Evolutionary conservation across 2,113 vertebrate genomes (phyloP), one percentile per base, ranked within the genome.

Genomic region (Nyctibius bracteatus): DNA sequence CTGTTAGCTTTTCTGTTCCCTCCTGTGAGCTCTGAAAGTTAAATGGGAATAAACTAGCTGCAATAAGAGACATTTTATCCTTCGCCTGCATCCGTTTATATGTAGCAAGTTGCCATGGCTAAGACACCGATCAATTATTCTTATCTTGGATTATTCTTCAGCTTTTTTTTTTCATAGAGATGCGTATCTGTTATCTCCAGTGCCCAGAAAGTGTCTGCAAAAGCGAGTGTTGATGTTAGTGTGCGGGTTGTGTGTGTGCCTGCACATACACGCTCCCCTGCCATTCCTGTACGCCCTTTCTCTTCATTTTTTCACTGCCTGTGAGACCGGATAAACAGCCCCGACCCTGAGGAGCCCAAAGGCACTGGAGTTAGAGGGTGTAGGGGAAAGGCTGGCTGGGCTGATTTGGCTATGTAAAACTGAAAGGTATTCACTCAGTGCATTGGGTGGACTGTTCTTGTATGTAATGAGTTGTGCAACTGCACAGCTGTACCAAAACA

Each of bases 1-100:
- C 94, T 95, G 66, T 82, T 83, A 61, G 81, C 49, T 94, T 46
- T 66, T 41, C 85, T 81, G 6, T 35, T 81, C 82, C 90, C 88
- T 92, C 88, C 96, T 92, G 85, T 39, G 90, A 94, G 88, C 92
- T 81, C 75, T 86, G 95, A 8, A 55, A 93, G 92, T 55, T 65
- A 90, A 95, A 94, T 79, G 86, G 61, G 27, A 87, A 59, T 68
- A 71, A 62, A 83, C 63, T 24, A 77, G 75, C 79, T 94, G 82
- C 78, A 77, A 78, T 88, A 77, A 33, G 67, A 62, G 88, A 55
- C 74, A 5, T 17, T 59, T 63, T 88, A 68, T 39, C 79, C 85
- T 67, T 88, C 0, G 3, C 75, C 75, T 88, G 81, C 79, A 39
- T 78, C 85, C 5, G 2, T 68, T 88, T 70, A 25, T 11, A 25